Percentiles rank a stretch among this genome's conserved stretches.
phyloP scores from a whole-genome alignment of 2,113 vertebrate species.

The Chamaetylas fuelleborni region DNA sequence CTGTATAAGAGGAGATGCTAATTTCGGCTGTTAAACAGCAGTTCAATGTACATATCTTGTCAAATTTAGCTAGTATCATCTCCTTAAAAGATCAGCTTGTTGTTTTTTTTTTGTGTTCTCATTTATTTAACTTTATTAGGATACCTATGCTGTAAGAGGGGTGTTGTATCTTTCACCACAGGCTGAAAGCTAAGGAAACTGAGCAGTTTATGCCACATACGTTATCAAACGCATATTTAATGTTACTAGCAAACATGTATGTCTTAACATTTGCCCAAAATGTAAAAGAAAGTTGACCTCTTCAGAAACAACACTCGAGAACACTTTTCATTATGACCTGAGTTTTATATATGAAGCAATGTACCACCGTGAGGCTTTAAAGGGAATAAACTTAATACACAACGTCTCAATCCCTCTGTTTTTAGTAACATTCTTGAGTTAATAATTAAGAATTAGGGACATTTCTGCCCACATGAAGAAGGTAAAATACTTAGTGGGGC shows the following conservation, averaged over 20 bases:
- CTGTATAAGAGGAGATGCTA: not conserved
- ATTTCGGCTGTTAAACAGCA: not conserved
- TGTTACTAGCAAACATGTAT: not conserved
- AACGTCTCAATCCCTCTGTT: not conserved
- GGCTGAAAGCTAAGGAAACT: not conserved
- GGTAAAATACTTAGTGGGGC: not conserved
- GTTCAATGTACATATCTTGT: not conserved
- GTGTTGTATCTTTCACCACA: not conserved
- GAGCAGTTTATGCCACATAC: not conserved
- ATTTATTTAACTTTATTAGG: not conserved
- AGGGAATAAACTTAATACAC: not conserved
- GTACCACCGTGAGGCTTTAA: not conserved
- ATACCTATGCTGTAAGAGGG: not conserved
- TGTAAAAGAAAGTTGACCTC: not conserved
- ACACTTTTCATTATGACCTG: not conserved
- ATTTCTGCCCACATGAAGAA: not conserved
- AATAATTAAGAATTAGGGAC: not conserved
- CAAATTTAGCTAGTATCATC: not conserved
- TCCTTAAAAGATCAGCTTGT: not conserved
- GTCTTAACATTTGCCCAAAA: not conserved
- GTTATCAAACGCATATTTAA: not conserved
- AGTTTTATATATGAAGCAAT: not conserved
- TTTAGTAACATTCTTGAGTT: not conserved
- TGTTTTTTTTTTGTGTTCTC: not conserved
- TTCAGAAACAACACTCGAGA: not conserved